Percentiles rank a stretch among this genome's conserved stretches.
Evolutionary conservation across 2,797 vertebrate genomes (phyloP).

Genomic region (Odontamblyopus lacepedii): DNA sequence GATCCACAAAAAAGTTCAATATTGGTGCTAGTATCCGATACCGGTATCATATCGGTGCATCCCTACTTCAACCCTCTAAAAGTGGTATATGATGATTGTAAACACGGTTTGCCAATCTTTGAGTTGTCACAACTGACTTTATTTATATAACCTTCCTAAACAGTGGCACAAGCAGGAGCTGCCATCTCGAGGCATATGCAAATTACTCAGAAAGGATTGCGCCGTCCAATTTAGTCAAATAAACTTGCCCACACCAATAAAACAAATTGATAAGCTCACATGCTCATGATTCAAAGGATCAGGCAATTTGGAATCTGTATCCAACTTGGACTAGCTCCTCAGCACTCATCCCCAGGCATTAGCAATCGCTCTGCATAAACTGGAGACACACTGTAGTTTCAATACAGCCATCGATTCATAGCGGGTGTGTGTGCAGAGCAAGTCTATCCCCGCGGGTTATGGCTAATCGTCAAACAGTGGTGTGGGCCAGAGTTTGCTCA

Average conservation of each 20-base stretch:
- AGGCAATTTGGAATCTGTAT: constrained; percentile 12
- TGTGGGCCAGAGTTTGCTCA: constrained; percentile 67
- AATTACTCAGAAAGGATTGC: constrained; percentile 1
- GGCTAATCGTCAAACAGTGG: constrained; percentile 69
- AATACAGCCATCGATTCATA: constrained; percentile 47
- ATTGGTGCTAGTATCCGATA: no score
- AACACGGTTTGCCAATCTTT: not conserved
- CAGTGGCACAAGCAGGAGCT: not conserved
- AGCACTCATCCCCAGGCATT: constrained; percentile 19
- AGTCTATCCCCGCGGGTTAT: constrained; percentile 58
- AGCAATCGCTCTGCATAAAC: constrained; percentile 37
- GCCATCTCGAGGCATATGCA: not conserved
- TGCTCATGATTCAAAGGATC: constrained; percentile 8
- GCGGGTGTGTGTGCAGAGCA: constrained; percentile 22
- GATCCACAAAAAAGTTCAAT: no score
- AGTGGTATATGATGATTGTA: no score
- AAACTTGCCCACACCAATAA: constrained; percentile 12
- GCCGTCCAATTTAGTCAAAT: not conserved
- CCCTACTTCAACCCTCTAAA: not conserved
- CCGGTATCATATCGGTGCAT: no score
- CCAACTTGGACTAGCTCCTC: constrained; percentile 5
- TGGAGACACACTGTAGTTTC: constrained; percentile 33
- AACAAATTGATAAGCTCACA: constrained; percentile 8
- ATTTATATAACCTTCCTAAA: not conserved
- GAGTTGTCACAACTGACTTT: not conserved